Evolutionary conservation across 2,113 vertebrate genomes (phyloP), one percentile per base, ranked within the genome.

Genomic region (Saccopteryx bilineata): DNA sequence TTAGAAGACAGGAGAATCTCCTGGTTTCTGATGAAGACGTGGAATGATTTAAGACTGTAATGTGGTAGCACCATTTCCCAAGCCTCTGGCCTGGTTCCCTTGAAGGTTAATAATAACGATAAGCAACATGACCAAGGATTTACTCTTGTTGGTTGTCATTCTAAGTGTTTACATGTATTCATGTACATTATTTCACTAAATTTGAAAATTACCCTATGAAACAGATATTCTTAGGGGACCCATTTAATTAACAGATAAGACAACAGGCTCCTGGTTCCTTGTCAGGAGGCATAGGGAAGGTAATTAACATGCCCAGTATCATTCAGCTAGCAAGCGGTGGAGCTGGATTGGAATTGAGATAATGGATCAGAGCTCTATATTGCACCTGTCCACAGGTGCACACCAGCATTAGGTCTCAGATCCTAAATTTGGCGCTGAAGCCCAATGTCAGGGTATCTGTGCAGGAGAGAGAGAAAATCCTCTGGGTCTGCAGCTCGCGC

Each of bases 111-210:
- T 5, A 68, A 23, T 48, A 13, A 80, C 56, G 61, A 56, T 60
- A 78, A 87, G 33, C 50, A 52, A 65, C 69, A 58, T 10, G 56
- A 79, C 60, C 28, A n/a, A 60, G 12, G 52, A 39, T 74, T 96
- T 74, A 33, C 31, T 80, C 72, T 63, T 50, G 80, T 54, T 33
- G 66, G 90, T 78, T 18, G 7, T 2, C 21, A 1, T 91, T 82
- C 66, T 54, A 86, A 91, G 65, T 81, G 46, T 68, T 89, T 56
- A 58, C 21, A 17, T 21, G 13, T 52, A 23, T 86, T 74, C 54
- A 83, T 50, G 74, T 91, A 76, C 72, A 23, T 80, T 69, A 89
- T 80, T 89, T 93, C 86, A 78, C 82, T 90, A 92, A 96, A 54
- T 78, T 6, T 66, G 80, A 71, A 93, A 61, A 79, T 71, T 39